Base-by-base conservation (phyloP, 2,113 vertebrate genomes). In the Burhinus oedicnemus region DNA sequence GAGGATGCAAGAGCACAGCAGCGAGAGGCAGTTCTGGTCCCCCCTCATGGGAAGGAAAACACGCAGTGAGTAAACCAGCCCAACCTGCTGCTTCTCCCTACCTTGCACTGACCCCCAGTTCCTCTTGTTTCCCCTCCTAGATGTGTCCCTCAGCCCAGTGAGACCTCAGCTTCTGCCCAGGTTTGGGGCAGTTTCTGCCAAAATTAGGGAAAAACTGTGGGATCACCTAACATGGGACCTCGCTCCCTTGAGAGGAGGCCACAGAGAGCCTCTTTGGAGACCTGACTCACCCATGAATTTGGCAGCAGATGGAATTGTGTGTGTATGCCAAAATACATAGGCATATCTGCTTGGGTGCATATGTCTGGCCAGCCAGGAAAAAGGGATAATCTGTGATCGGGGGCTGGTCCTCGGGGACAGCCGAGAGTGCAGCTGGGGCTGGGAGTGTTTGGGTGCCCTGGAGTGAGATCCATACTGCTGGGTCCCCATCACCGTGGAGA, bases 341-440 rank as follows among this genome's bases (percentile, higher is more conserved):
- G 20, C 61, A n/a, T 27, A 69, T 8, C 57, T 44, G 10, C 5
- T 4, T 8, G 36, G 61, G n/a, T 44, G 36, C 7, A 0, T 4
- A 13, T 2, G 42, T 30, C n/a, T 64, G 77, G 12, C 8, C 38
- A 40, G 75, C 25, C 49, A n/a, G 68, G 19, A 19, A 23, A 61
- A 72, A 54, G 10, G 42, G 42, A 8, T 16, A 0, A 5, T 8
- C 26, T 32, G 12, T 38, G n/a, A 7, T 1, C 20, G 0, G 3
- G 60, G 52, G 15, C 27, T 44, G 47, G 2, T 68, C 32, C 54
- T 17, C 0, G 3, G 32, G 27, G 19, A 57, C 19, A 15, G 21
- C 47, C 21, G 11, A 49, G 49, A 22, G 22, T 51, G 49, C 22
- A 51, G 49, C 22, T 6, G 6, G 23, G 49, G 15, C 30, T 38